These are phyloP conservation scores for Cephus rjabovi DNA, from an alignment of 2,888 invertebrate species.

Conservation along the genomic window DNA sequence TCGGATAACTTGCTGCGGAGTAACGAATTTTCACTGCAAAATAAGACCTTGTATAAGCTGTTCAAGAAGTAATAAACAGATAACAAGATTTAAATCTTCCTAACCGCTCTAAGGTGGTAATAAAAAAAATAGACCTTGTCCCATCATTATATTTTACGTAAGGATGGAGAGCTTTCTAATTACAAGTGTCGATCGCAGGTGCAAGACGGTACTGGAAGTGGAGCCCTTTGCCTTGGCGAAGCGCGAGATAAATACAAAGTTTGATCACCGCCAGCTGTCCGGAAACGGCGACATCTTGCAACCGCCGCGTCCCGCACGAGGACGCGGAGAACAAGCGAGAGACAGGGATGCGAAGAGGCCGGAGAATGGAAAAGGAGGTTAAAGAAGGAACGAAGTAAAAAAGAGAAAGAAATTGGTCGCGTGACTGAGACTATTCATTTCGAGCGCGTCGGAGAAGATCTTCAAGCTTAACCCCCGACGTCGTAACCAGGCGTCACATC, in stretches of 20 bases:
- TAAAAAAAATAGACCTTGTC: background rate
- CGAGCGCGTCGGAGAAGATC: slow-evolving; percentile 9
- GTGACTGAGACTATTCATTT: slow-evolving; percentile 21
- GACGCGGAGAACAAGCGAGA: slow-evolving; percentile 10
- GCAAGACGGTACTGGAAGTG: background rate
- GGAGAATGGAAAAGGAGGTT: slow-evolving; percentile 8
- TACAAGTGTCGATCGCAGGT: background rate
- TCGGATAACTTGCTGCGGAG: background rate
- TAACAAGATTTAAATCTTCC: background rate
- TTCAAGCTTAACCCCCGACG: background rate
- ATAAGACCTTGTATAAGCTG: background rate
- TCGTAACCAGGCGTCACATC: background rate
- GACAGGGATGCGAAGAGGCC: background rate
- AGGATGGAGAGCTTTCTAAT: background rate
- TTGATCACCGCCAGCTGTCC: slow-evolving; percentile 31
- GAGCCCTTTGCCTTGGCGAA: background rate
- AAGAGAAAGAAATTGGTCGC: slow-evolving; percentile 15
- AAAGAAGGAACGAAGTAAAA: slow-evolving; percentile 8
- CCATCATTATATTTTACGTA: background rate
- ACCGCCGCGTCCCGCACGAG: slow-evolving; percentile 34
- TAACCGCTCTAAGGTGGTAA: background rate
- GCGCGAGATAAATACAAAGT: background rate
- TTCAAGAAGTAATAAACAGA: background rate
- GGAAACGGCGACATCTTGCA: slow-evolving; percentile 53
- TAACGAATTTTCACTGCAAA: background rate